Percentiles rank a stretch among this genome's conserved stretches.
phyloP scores from a whole-genome alignment of 2,113 vertebrate genomes.

The Siniperca chuatsi region DNA sequence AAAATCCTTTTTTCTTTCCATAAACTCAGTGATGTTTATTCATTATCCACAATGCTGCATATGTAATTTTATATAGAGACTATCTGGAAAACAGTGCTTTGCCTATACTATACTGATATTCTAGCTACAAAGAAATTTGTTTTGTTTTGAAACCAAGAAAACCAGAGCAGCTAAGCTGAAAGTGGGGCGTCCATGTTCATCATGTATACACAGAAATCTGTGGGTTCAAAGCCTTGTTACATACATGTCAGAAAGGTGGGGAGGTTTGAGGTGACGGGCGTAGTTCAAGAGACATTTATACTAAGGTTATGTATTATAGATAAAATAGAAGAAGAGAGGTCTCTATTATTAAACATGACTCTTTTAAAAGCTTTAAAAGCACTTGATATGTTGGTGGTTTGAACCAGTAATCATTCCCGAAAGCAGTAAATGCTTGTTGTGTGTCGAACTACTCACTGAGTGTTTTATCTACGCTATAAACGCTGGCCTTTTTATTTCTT shows the following conservation, averaged over 20 bases:
- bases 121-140: background rate
- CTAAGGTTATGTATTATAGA: background rate
- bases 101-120: background rate
- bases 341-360: background rate
- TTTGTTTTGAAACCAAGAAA: conserved; percentile 7
- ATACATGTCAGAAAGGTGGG: background rate
- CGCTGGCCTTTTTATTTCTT: background rate
- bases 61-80: background rate
- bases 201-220: background rate
- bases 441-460: background rate
- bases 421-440: background rate
- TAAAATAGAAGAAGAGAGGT: background rate
- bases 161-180: conserved; percentile 28
- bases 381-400: conserved; percentile 1
- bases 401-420: background rate
- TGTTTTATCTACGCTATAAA: background rate
- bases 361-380: background rate
- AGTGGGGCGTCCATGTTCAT: conserved; percentile 40
- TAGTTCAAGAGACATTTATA: background rate
- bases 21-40: conserved; percentile 11
- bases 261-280: background rate
- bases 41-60: background rate
- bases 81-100: background rate
- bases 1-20: background rate
- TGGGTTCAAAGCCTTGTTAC: conserved; percentile 23